Base-by-base conservation (phyloP, 1,140 invertebrate species). In the Adelges cooleyi region DNA sequence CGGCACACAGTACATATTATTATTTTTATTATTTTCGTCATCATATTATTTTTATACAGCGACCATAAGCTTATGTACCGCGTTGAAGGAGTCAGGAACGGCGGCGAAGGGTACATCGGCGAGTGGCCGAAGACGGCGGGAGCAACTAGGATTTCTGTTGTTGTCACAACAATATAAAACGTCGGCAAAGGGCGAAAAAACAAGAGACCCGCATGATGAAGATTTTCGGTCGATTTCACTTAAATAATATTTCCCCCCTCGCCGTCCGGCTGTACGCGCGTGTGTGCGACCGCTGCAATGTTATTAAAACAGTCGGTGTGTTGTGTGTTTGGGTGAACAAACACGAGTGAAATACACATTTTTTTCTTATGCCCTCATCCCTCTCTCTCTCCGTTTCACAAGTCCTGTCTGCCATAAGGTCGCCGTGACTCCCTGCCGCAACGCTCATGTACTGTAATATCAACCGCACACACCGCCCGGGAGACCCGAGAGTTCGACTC, bases 141-240 rank as follows among this genome's bases (percentile, higher is more conserved):
- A 11, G 40, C 15, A 44, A 8, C 10, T n/a, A 59, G 42, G 54
- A 59, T 48, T 62, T 62, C 56, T 62, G 56, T 9, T 62, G 56
- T 62, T 62, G 56, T 62, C 56, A 62, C 22, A 48, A 62, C 56
- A 25, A 48, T 62, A 62, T 46, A 46, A 48, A 40, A 42, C 29
- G 29, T 33, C 29, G 29, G 11, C 29, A 33, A 33, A 40, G 42
- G 42, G 27, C 54, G 54, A 62, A 62, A 62, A 62, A 62, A 62
- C 56, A 62, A 62, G 56, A 62, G 56, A 46, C 25, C 56, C 56
- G 42, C 56, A 62, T 29, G 42, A 62, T 62, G 56, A 62, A 62
- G 56, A 62, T 62, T 62, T 62, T 48, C 56, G 56, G 56, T 62
- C 56, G 56, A 62, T 62, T 62, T 62, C 56, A 62, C 56, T 48